A percentile compares a stretch with the other conserved stretches of the same genome.
These are phyloP conservation scores for Lanius collurio DNA, from an alignment of 2,113 vertebrate species.

Conservation along the genomic window DNA sequence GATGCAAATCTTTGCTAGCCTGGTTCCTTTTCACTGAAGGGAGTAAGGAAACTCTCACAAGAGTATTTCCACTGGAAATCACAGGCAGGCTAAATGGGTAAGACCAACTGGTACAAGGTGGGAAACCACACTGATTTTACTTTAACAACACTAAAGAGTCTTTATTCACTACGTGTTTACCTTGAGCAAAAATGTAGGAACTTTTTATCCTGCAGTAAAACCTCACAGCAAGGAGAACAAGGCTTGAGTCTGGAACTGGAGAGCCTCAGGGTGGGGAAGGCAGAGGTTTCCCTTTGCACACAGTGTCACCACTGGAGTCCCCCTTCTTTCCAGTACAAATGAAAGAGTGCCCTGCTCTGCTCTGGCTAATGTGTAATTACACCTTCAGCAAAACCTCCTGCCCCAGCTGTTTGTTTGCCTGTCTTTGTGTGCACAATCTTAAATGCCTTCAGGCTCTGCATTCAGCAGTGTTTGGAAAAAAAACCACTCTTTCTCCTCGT, in stretches of 20 bases:
- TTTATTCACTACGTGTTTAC: neutral
- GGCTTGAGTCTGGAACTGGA: neutral
- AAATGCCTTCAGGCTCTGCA: neutral
- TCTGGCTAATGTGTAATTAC: conserved; percentile 22
- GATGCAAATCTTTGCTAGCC: neutral
- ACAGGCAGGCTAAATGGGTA: neutral
- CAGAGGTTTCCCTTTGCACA: neutral
- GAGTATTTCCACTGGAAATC: neutral
- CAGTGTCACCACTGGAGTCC: neutral
- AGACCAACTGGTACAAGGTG: neutral
- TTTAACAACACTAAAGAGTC: neutral
- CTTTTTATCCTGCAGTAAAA: neutral
- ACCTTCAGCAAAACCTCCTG: conserved; percentile 9
- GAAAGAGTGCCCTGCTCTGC: neutral
- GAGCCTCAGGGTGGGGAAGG: neutral
- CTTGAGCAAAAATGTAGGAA: neutral
- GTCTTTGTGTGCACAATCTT: neutral
- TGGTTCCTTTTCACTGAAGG: neutral
- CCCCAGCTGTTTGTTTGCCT: neutral
- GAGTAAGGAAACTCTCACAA: neutral
- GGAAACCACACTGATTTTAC: neutral
- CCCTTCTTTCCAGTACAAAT: neutral
- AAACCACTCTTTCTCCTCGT: neutral
- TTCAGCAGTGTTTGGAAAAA: neutral
- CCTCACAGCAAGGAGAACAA: neutral